Evolutionary conservation across 2,113 vertebrate species (phyloP).

Genomic region (Tichodroma muraria): DNA sequence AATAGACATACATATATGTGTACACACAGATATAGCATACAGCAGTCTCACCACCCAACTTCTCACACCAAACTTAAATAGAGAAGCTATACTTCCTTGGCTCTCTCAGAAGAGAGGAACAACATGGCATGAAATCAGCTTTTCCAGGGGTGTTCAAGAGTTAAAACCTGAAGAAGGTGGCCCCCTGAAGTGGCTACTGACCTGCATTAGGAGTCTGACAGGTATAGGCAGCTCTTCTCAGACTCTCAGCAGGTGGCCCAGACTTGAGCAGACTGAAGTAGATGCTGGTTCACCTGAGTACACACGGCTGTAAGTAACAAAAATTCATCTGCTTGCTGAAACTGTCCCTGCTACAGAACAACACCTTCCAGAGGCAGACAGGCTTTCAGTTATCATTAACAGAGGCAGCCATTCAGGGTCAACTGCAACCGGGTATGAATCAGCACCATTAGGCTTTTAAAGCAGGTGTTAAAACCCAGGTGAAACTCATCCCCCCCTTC

Average conservation of each 20-base stretch:
- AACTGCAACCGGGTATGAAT: background rate
- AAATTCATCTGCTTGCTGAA: background rate
- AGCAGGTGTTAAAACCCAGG: background rate
- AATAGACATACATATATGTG: background rate
- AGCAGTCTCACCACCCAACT: background rate
- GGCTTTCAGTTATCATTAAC: background rate
- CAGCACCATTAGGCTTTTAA: background rate
- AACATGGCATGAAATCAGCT: background rate
- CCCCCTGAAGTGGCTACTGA: background rate
- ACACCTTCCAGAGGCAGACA: background rate
- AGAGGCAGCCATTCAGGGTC: background rate
- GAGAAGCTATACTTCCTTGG: background rate
- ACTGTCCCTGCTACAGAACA: background rate
- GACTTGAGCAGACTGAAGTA: background rate
- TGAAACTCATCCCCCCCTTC: background rate
- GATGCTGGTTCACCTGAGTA: background rate
- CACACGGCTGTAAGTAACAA: background rate
- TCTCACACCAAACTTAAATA: background rate
- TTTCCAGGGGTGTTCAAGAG: background rate
- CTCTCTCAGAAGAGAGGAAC: background rate
- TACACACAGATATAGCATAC: background rate
- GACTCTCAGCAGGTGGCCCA: background rate
- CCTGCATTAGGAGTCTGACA: background rate
- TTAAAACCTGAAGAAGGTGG: background rate
- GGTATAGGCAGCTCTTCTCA: background rate